These are phyloP conservation scores for Stenodema calcarata DNA, from an alignment of 2,888 invertebrate genomes.

Conservation along the genomic window DNA sequence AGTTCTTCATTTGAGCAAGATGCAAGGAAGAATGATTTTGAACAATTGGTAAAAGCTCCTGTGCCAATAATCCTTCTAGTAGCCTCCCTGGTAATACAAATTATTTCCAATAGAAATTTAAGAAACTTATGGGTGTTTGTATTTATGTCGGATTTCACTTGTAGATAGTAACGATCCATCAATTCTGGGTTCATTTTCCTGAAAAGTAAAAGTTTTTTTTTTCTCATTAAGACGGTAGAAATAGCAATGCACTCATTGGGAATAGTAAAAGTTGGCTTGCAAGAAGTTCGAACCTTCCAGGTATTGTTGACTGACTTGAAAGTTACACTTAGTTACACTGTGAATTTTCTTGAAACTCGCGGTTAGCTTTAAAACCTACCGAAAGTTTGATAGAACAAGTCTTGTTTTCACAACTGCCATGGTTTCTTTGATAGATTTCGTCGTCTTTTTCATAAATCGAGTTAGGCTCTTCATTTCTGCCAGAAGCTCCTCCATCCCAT, in stretches of 20 bases:
- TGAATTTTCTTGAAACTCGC: background rate
- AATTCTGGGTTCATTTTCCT: background rate
- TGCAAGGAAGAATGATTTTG: background rate
- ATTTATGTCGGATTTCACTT: background rate
- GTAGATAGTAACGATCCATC: background rate
- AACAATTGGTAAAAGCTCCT: background rate
- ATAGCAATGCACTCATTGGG: too few relatives aligned
- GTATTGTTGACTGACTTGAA: too few relatives aligned
- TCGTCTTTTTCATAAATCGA: background rate
- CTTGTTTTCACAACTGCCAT: background rate
- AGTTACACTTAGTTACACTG: too few relatives aligned
- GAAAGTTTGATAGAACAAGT: background rate
- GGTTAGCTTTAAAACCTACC: background rate
- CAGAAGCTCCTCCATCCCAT: background rate
- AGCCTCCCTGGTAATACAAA: background rate
- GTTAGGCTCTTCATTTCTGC: background rate
- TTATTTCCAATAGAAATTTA: background rate
- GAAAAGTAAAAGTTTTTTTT: background rate
- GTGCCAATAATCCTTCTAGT: background rate
- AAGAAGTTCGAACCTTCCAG: too few relatives aligned
- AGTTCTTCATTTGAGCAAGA: background rate
- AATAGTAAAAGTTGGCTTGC: too few relatives aligned
- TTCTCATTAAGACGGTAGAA: too few relatives aligned
- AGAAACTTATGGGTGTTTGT: background rate
- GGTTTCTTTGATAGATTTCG: background rate